Conservation (phyloP, 2,113 vertebrate genomes). For the Calyptomena viridis region DNA sequence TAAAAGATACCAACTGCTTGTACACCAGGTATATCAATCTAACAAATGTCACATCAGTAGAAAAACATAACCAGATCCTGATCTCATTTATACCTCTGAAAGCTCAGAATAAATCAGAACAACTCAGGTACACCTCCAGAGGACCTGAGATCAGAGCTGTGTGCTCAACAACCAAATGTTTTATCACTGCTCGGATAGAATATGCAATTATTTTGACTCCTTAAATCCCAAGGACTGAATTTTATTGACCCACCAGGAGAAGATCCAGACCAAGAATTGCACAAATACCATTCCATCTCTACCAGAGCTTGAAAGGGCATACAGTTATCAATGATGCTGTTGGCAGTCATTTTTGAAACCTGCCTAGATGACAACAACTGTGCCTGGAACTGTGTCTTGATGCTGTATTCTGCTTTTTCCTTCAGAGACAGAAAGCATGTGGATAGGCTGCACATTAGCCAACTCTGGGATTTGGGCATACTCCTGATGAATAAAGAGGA, state of each 20-base stretch:
- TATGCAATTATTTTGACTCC: not conserved
- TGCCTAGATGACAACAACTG: not conserved
- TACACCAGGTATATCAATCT: not conserved
- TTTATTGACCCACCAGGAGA: not conserved
- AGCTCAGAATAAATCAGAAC: slow-evolving; percentile 6
- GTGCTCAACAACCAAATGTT: not conserved
- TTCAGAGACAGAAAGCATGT: not conserved
- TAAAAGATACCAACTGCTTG: not conserved
- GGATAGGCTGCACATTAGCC: not conserved
- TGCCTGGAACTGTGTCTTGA: not conserved
- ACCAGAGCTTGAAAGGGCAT: not conserved
- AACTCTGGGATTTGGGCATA: slow-evolving; percentile 42
- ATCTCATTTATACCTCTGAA: not conserved
- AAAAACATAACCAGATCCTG: not conserved
- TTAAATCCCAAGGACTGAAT: not conserved
- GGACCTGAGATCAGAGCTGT: not conserved
- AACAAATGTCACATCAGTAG: not conserved
- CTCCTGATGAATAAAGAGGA: slow-evolving; percentile 58
- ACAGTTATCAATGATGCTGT: not conserved
- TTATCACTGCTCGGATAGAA: not conserved
- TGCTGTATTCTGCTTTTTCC: not conserved
- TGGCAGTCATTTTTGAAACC: not conserved
- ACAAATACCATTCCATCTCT: not conserved
- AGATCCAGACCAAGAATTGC: not conserved
- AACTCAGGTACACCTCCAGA: not conserved